phyloP scores from a whole-genome alignment of 2,113 vertebrate genomes.

The Amazona guildingii region DNA sequence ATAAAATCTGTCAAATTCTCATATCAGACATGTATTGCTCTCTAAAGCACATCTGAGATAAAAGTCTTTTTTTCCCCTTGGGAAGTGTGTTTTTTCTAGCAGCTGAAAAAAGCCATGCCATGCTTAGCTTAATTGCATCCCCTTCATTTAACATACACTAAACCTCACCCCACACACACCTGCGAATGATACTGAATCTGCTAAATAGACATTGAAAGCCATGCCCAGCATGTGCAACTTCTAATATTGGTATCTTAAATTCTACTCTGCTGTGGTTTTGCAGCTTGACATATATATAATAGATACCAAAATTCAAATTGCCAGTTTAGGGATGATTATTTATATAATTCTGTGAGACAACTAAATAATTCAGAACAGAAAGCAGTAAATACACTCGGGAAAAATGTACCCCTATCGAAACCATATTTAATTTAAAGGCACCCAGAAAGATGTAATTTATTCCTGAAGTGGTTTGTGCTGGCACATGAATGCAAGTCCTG shows the following conservation, averaged over 20 bases:
- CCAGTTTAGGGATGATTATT: background rate
- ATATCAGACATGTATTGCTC: background rate
- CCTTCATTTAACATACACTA: background rate
- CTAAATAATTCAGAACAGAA: background rate
- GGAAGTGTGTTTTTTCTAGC: background rate
- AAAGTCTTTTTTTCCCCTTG: background rate
- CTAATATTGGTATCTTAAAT: background rate
- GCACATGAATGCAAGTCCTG: background rate
- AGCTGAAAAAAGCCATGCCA: background rate
- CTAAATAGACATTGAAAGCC: background rate
- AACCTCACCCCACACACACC: background rate
- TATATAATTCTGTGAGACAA: background rate
- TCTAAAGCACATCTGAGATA: background rate
- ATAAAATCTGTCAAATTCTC: background rate
- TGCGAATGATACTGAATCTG: background rate
- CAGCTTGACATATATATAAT: background rate
- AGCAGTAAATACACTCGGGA: background rate
- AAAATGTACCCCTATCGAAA: background rate
- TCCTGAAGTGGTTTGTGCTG: background rate
- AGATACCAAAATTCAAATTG: background rate
- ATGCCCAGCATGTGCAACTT: background rate
- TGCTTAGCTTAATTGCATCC: background rate
- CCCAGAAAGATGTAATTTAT: background rate
- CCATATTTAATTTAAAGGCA: background rate
- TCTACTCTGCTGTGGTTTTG: background rate